phyloP scores from a whole-genome alignment of 1,140 invertebrate species.

The Drosophila arizonae region DNA sequence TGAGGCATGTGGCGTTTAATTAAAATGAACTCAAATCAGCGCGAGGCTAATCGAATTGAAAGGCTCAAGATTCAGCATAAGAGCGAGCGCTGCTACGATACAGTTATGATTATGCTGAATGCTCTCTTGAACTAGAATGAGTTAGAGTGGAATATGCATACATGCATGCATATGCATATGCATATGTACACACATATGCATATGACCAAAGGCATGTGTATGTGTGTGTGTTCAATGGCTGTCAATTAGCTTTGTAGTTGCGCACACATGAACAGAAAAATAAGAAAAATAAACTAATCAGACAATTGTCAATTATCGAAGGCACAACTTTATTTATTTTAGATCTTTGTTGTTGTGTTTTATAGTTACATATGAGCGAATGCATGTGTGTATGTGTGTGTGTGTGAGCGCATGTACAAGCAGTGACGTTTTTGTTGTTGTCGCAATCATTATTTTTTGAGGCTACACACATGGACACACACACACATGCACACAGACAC shows the following conservation, averaged over 20 bases:
- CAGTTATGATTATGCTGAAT: constrained; percentile 9
- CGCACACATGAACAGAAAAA: too few species aligned
- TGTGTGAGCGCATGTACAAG: background rate
- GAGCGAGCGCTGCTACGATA: background rate
- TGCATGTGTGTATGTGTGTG: constrained; percentile 13
- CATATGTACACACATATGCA: background rate
- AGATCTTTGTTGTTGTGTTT: constrained; percentile 11
- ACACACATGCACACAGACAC: constrained; percentile 14
- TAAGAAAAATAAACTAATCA: constrained; percentile 56
- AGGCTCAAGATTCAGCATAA: constrained; percentile 54
- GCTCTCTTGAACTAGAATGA: too few species aligned
- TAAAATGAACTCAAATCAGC: constrained; percentile 79
- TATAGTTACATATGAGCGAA: constrained; percentile 17
- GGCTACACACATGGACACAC: constrained; percentile 52
- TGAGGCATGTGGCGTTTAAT: constrained; percentile 65
- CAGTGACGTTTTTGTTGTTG: constrained; percentile 53
- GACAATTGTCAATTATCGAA: constrained; percentile 78
- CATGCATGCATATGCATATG: background rate
- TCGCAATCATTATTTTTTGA: constrained; percentile 80
- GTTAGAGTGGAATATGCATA: background rate
- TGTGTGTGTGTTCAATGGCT: constrained; percentile 19
- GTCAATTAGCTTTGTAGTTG: constrained; percentile 51
- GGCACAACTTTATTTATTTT: constrained; percentile 45
- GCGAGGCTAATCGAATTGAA: constrained; percentile 78
- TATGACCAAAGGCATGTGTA: too few species aligned